Evolutionary conservation across 2,113 vertebrate genomes (phyloP), one percentile per base, ranked within the genome.

Genomic region (Leptobrachium ailaonicum): DNA sequence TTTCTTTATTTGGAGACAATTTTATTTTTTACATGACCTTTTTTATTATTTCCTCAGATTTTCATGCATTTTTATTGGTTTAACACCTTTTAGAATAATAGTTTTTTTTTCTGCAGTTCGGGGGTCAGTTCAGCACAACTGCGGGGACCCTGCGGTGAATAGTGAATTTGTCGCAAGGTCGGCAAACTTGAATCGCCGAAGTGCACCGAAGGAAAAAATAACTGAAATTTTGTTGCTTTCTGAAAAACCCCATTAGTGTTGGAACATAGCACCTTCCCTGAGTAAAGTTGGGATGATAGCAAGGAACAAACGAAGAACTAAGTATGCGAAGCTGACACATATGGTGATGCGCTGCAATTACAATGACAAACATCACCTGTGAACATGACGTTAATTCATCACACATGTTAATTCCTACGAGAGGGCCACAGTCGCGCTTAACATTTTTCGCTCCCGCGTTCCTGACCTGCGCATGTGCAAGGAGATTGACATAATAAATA

Each of bases 281-380:
- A 79, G 10, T 2, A 44, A 58, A 42, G 42, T 41, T 11, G 50
- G 71, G 41, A 67, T 73, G 47, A 41, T 66, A 80, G 72, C 72
- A 45, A 72, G 62, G 53, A 53, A 20, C 58, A 63, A 79, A 79
- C 66, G 41, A 47, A 73, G 69, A 41, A 67, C 45, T 8, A 43
- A 42, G 71, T 68, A 20, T 68, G 71, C 78, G 63, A 67, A 43
- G 64, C 53, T 73, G 63, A 60, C 62, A 47, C 53, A 77, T 56
- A 60, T 41, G 42, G 69, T 63, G 3, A 68, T 62, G 47, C 5
- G 12, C 45, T 6, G 1, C 11, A n/a, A 73, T 73, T 66, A 44
- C 13, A 54, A 68, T 32, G 41, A 13, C 10, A 3, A 44, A 42
- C n/a, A 63, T 74, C 41, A 67, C 60, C 44, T 32, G 20, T 73